These are phyloP conservation scores for Melikaiella ostensackeni DNA, from an alignment of 2,888 invertebrate species.

Conservation along the genomic window DNA sequence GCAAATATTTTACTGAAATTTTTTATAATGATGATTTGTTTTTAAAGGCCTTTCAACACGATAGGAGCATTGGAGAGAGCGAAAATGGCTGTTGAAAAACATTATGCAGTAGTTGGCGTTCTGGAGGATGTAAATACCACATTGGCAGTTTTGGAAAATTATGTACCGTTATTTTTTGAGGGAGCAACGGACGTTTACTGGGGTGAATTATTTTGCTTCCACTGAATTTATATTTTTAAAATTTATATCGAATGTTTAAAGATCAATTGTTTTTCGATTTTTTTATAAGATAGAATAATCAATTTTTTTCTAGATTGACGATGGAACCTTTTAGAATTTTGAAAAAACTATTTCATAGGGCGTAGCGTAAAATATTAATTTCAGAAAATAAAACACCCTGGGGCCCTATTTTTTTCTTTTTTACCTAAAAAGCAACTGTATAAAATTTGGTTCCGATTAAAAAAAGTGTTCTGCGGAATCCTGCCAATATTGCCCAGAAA, in stretches of 20 bases:
- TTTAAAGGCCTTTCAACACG: conserved; percentile 88
- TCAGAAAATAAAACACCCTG: no score
- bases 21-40: not conserved
- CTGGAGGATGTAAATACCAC: conserved; percentile 93
- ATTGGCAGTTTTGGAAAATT: conserved; percentile 90
- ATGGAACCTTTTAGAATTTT: no score
- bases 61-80: conserved; percentile 89
- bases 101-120: conserved; percentile 93
- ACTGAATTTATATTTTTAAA: no score
- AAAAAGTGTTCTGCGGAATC: no score
- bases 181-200: conserved; percentile 89
- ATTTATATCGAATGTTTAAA: not conserved
- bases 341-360: no score
- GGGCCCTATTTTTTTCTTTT: no score
- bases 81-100: conserved; percentile 90
- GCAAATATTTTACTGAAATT: not conserved
- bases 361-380: no score
- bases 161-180: conserved; percentile 89
- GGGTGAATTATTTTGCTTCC: conserved; percentile 78
- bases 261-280: not conserved
- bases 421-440: no score
- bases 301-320: no score
- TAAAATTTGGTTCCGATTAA: no score
- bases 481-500: no score
- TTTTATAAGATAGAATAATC: no score